Evolutionary conservation across 2,113 vertebrate species (phyloP), one percentile per base, ranked within the genome.

Genomic region (Stegastes partitus): DNA sequence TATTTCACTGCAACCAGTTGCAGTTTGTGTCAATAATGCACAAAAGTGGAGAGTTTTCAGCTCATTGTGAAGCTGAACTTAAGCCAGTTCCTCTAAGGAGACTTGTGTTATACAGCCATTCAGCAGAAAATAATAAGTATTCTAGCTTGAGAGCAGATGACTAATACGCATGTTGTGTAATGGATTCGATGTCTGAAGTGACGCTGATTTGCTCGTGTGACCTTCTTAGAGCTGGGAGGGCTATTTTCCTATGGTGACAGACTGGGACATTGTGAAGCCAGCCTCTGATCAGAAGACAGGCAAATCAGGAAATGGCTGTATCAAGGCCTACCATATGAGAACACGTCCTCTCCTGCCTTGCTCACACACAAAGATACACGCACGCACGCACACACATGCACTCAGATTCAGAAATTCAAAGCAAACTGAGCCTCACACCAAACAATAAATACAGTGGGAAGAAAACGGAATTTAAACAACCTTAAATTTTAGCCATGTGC

Each of bases 1-100:
- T 28, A 14, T 83, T 77, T 68, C 74, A 74, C 91, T 90, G 91
- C 91, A 93, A 93, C 90, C 91, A 91, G 91, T 87, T 92, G 92
- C 90, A 93, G 92, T 82, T 85, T 76, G 74, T 77, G 84, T 90
- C 86, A 72, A 73, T 81, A 80, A 91, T 55, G 58, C 82, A 81
- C 82, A 72, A 66, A 70, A 69, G 76, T 85, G 67, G 79, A 71
- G 57, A 79, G 56, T 77, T 68, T 83, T 68, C 22, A 51, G 62
- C 68, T 81, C 71, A 61, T 71, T 45, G 71, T 68, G 75, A 82
- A 61, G 37, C 69, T 37, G 65, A 74, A 37, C 22, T 74, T 23
- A 70, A 73, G 79, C 39, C 81, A 51, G 45, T 71, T 75, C 56
- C 70, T 72, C 45, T 75, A 22, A 70, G 64, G 65, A 77, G 63